A percentile compares a stretch with the other conserved stretches of the same genome.
Evolutionary conservation across 1,140 invertebrate species (phyloP).

Genomic region (Drosophila kanapiae): DNA sequence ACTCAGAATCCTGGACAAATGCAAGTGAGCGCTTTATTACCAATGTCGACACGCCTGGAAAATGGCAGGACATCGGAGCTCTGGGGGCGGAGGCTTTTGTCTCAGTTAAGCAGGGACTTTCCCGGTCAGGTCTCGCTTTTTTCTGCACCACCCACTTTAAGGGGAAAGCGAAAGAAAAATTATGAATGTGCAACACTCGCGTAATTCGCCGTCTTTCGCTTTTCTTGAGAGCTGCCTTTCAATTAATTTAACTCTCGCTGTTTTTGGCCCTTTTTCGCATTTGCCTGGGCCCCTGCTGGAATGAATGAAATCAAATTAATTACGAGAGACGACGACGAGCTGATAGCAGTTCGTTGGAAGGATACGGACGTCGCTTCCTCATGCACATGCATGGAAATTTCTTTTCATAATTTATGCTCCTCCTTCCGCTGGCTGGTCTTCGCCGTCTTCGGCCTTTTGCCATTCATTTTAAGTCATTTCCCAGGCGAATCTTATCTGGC

Average conservation of each 20-base stretch:
- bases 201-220: constrained; percentile 14
- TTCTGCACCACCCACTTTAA: constrained; percentile 20
- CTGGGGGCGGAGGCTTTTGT: constrained; percentile 32
- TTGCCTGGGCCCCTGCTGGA: constrained; percentile 57
- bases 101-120: constrained; percentile 25
- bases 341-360: constrained; percentile 24
- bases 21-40: constrained; percentile 78
- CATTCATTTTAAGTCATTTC: constrained; percentile 64
- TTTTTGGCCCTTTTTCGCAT: constrained; percentile 48
- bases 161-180: constrained; percentile 25
- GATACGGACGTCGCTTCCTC: constrained; percentile 40
- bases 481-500: constrained; percentile 55
- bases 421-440: constrained; percentile 27
- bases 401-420: constrained; percentile 79
- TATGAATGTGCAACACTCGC: constrained; percentile 59
- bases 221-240: constrained; percentile 44
- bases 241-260: constrained; percentile 61
- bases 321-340: constrained; percentile 49
- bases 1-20: constrained; percentile 51
- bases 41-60: constrained; percentile 69
- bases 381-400: constrained; percentile 78
- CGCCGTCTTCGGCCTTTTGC: constrained; percentile 20
- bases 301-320: constrained; percentile 82
- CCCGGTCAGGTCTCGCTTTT: constrained; percentile 25
- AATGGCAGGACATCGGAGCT: constrained; percentile 31